Conservation (phyloP, 2,888 invertebrate genomes). For the Leptinotarsa haldemani region DNA sequence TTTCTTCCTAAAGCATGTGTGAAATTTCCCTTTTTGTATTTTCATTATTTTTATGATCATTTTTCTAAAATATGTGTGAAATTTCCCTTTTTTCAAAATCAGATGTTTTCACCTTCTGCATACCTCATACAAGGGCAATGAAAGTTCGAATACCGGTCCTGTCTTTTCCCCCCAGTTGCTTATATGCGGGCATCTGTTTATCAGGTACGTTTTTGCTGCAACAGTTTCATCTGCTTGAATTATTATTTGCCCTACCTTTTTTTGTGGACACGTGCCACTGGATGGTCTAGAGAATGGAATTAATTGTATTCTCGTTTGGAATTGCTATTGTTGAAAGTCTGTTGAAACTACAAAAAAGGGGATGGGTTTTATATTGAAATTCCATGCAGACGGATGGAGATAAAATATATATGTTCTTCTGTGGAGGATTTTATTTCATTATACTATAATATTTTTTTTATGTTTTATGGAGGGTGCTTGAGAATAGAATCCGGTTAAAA, state of each 20-base stretch:
- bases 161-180: slow-evolving; percentile 23
- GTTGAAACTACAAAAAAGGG: slow-evolving; percentile 30
- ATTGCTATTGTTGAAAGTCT: slow-evolving; percentile 36
- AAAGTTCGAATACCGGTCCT: slow-evolving; percentile 19
- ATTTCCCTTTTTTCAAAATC: not conserved
- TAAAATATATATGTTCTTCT: slow-evolving; percentile 10
- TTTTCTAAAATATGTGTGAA: not conserved
- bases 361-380: slow-evolving; percentile 29
- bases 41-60: too few relatives aligned
- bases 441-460: not conserved
- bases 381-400: slow-evolving; percentile 16
- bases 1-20: too few relatives aligned
- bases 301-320: slow-evolving; percentile 29
- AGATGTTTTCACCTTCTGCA: not conserved
- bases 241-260: slow-evolving; percentile 27
- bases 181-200: slow-evolving; percentile 35
- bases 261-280: slow-evolving; percentile 36
- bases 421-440: not conserved
- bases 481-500: not conserved
- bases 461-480: not conserved
- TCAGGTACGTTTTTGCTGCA: slow-evolving; percentile 34
- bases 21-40: too few relatives aligned
- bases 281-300: slow-evolving; percentile 23
- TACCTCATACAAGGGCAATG: not conserved
- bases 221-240: slow-evolving; percentile 38